These are phyloP conservation scores for Sarcophaga rosellei DNA, from an alignment of 2,888 invertebrate species.

Conservation along the genomic window DNA sequence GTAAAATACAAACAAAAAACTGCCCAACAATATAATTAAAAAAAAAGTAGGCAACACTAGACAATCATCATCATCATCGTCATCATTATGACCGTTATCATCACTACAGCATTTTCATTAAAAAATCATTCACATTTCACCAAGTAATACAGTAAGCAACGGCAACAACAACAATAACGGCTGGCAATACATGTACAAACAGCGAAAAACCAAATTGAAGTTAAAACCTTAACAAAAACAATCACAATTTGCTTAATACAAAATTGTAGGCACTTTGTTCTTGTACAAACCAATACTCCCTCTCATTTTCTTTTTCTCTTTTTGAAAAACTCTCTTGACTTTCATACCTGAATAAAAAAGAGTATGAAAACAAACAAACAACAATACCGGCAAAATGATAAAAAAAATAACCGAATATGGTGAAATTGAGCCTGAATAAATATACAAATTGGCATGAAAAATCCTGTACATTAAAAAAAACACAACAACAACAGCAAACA, in stretches of 20 bases:
- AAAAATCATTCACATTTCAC: slow-evolving; percentile 57
- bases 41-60: slow-evolving; percentile 29
- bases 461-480: slow-evolving; percentile 6
- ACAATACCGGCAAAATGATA: slow-evolving; percentile 28
- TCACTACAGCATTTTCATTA: slow-evolving; percentile 61
- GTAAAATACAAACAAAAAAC: slow-evolving; percentile 25
- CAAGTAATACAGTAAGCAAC: slow-evolving; percentile 48
- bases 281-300: background rate
- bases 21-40: slow-evolving; percentile 22
- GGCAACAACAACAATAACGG: slow-evolving; percentile 28
- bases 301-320: slow-evolving; percentile 2
- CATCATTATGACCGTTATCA: slow-evolving; percentile 21
- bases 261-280: slow-evolving; percentile 12
- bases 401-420: slow-evolving; percentile 59
- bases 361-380: background rate
- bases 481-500: background rate
- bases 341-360: background rate
- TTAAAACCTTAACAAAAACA: background rate
- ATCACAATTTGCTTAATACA: slow-evolving; percentile 42
- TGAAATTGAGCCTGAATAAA: slow-evolving; percentile 70
- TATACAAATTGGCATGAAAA: slow-evolving; percentile 68
- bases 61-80: slow-evolving; percentile 59
- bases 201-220: background rate
- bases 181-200: background rate
- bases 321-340: slow-evolving; percentile 12